phyloP scores from a whole-genome alignment of 2,113 vertebrate genomes.

The Pleuronectes platessa region DNA sequence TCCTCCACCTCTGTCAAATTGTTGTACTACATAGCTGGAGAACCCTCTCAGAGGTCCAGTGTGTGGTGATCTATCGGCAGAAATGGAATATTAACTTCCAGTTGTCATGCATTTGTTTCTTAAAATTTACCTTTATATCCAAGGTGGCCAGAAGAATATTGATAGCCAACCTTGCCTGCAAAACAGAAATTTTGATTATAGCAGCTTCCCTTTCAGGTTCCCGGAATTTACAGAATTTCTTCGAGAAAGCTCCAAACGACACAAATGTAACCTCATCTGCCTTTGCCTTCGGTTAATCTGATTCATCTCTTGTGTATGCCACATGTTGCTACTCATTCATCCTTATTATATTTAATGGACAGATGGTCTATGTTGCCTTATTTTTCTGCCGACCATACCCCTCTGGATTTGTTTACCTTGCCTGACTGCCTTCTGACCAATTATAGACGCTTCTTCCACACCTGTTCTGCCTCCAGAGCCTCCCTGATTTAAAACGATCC shows the following conservation, averaged over 20 bases:
- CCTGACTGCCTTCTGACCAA: not conserved
- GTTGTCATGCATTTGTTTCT: no score
- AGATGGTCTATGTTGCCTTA: not conserved
- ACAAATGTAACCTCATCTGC: not conserved
- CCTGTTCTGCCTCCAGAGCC: not conserved
- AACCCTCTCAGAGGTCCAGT: no score
- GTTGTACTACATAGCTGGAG: no score
- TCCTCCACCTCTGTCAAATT: no score
- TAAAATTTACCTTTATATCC: not conserved
- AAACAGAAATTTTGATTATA: not conserved
- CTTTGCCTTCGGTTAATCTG: not conserved
- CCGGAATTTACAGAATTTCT: not conserved
- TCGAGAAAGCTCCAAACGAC: not conserved
- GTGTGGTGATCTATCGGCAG: no score
- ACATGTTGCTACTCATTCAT: not conserved
- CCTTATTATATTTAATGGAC: not conserved
- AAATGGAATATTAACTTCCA: no score
- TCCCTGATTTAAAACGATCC: not conserved
- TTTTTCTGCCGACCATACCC: not conserved
- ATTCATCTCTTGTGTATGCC: not conserved
- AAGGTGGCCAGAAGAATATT: not conserved
- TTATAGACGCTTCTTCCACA: not conserved
- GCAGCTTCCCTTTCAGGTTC: not conserved
- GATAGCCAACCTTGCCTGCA: not conserved
- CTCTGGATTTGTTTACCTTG: not conserved